Evolutionary conservation across 1,140 invertebrate species (phyloP), one percentile per base, ranked within the genome.

Genomic region (Hormaphis cornu): DNA sequence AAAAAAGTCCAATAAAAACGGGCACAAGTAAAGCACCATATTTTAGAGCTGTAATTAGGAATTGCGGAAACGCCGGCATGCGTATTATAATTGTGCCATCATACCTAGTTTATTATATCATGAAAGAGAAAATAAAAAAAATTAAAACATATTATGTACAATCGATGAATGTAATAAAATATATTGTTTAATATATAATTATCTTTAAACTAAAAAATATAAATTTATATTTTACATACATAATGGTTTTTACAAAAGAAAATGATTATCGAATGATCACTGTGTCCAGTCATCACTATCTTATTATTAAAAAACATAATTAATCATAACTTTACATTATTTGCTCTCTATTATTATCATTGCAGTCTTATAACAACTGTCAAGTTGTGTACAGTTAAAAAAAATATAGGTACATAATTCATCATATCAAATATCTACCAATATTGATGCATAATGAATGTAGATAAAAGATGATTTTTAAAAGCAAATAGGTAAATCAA

Each of bases 181-280:
- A 58, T 58, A 66, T 37, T 8, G 4, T n/a, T 46, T 37, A 59
- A 61, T 40, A n/a, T 42, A 42, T 61, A 44, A 28, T 63, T 46
- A 20, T 50, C 28, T 50, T 66, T 48, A 66, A 42, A 66, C 35
- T 66, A 35, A 66, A 66, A 66, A 66, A 66, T 50, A 66, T 50
- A 66, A 66, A 50, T 66, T n/a, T n/a, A n/a, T n/a, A 66, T 66
- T 48, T 63, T 63, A 66, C 61, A 66, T 50, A 48, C 61, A 66
- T 66, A 33, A 14, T 33, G 9, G 33, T 35, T 1, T 18, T 18
- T 50, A 50, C 3, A 20, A 5, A n/a, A 56, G 8, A 37, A 63
- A 48, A 48, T 63, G 59, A 66, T 66, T 66, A 66, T 50, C 61
- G 48, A 50, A 48, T 66, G 42, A 50, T 66, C 44, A 66, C 61